phyloP scores from a whole-genome alignment of 2,113 vertebrate genomes.

The Gopherus flavomarginatus region DNA sequence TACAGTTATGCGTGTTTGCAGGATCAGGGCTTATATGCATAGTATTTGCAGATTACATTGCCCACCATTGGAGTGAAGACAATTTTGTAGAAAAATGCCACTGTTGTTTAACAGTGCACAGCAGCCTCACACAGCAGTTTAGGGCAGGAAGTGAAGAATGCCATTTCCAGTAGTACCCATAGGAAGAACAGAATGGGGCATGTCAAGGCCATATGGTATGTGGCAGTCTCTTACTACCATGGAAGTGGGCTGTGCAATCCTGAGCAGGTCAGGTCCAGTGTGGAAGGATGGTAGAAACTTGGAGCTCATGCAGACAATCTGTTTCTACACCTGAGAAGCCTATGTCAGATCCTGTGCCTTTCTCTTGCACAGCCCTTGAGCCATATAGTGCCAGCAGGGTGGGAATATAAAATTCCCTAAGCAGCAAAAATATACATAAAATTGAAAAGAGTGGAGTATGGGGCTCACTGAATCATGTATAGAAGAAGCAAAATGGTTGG shows the following conservation, averaged over 20 bases:
- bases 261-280: neutral
- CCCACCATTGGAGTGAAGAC: neutral
- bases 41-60: neutral
- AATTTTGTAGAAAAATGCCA: neutral
- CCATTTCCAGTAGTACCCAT: neutral
- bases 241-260: neutral
- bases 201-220: neutral
- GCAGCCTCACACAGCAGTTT: neutral
- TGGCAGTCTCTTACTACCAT: neutral
- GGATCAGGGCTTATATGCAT: neutral
- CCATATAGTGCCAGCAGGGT: constrained; percentile 30
- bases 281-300: neutral
- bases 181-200: neutral
- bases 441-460: neutral
- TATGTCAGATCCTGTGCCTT: neutral
- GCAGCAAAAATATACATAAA: neutral
- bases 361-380: constrained; percentile 47
- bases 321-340: neutral
- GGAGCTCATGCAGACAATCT: neutral
- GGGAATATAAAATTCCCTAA: neutral
- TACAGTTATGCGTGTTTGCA: neutral
- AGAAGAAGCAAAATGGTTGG: neutral
- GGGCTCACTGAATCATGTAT: neutral
- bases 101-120: neutral
- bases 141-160: neutral